Evolutionary conservation across 1,140 invertebrate genomes (phyloP), one percentile per base, ranked within the genome.

Genomic region (Amphibalanus amphitrite): DNA sequence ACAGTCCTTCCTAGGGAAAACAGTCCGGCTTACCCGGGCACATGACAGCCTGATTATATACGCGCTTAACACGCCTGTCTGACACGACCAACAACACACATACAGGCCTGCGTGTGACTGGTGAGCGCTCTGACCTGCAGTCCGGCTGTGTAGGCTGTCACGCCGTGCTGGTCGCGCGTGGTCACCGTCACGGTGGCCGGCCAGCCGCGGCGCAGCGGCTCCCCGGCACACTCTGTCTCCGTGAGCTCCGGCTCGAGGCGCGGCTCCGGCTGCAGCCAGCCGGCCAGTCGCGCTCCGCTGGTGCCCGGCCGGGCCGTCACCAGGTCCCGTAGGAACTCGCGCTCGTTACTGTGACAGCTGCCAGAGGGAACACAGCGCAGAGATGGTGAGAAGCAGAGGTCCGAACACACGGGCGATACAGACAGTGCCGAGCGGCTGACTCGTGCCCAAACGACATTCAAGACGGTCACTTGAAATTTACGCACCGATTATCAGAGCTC

Each of bases 281-380:
- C 87, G 0, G 94, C 93, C 70, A 98, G 81, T 70, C 94, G 84
- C 33, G 93, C 94, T 0, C 95, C 95, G 74, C 91, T 92, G 0
- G 93, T 94, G 1, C 90, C 91, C 20, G 89, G 84, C 0, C 87
- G 86, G 72, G 92, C 92, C 15, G 86, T 84, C 26, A 98, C 91
- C 76, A 98, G 94, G 80, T 98, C 95, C 69, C 90, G 87, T 25
- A 98, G 86, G 79, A 98, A 98, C 69, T 93, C 86, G n/a, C 91
- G 85, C 78, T 97, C 93, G 80, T 95, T 93, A 29, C 92, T 92
- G 77, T 91, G 88, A 74, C 79, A 82, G 73, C 80, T 81, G 70
- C 67, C 40, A 69, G 59, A 33, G 67, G 40, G 20, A 38, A 38
- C 33, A 38, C 33, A 38, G n/a, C n/a, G n/a, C n/a, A n/a, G n/a